Percentiles rank a stretch among this genome's conserved stretches.
These are phyloP conservation scores for Oncorhynchus mykiss DNA, from an alignment of 2,113 vertebrate species.

Conservation along the genomic window DNA sequence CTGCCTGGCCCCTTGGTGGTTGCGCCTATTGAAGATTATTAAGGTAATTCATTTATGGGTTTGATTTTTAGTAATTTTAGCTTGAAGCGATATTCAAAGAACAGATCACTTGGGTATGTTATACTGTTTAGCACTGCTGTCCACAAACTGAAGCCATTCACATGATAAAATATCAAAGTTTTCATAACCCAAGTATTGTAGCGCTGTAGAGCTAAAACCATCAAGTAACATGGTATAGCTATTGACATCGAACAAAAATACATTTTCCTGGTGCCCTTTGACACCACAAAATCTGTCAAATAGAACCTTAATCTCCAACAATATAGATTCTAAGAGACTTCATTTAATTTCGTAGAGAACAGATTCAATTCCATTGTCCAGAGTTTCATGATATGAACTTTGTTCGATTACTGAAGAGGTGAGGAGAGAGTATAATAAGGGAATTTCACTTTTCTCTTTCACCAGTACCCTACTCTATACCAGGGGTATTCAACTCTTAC, in stretches of 20 bases:
- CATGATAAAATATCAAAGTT: not conserved
- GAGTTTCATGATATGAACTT: constrained; percentile 39
- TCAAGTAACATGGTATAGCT: too few relatives aligned
- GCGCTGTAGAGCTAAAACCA: too few relatives aligned
- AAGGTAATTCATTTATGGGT: not conserved
- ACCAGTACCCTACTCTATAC: constrained; percentile 25
- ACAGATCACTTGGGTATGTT: not conserved
- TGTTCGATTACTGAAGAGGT: constrained; percentile 36
- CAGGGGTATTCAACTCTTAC: too few relatives aligned
- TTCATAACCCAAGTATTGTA: not conserved
- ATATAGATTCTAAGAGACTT: not conserved
- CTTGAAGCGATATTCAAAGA: not conserved
- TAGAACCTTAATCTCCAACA: not conserved
- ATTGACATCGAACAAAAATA: not conserved
- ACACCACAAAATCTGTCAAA: not conserved
- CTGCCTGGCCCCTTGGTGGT: constrained; percentile 10
- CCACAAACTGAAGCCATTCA: not conserved
- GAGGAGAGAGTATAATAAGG: constrained; percentile 40
- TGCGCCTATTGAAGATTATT: constrained; percentile 11
- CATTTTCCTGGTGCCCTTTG: not conserved
- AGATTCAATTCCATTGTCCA: constrained; percentile 28
- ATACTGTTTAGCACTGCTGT: not conserved
- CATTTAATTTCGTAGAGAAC: not conserved
- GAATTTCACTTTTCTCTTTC: constrained; percentile 35
- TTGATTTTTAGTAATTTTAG: not conserved